Percentiles rank a stretch among this genome's conserved stretches.
phyloP scores from a whole-genome alignment of 37 sponge, comb jelly and placozoan species.

The Beroe ovata region DNA sequence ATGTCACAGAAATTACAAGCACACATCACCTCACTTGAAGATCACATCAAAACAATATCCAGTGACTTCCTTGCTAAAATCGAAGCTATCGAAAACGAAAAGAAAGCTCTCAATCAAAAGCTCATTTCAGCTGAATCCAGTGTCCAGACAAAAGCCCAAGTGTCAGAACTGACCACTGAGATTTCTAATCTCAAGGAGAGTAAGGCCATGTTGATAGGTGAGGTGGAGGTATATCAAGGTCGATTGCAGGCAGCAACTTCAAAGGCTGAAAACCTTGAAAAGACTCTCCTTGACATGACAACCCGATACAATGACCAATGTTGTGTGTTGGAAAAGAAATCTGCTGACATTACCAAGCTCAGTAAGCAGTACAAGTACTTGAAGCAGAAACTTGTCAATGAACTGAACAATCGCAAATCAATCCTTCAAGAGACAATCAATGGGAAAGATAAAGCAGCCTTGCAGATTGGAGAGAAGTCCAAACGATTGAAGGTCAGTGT shows the following conservation, averaged over 20 bases:
- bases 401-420: constrained; percentile 22
- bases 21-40: not conserved
- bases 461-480: constrained; percentile 30
- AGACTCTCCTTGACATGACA: not conserved
- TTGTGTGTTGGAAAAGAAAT: constrained; percentile 20
- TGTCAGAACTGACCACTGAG: not conserved
- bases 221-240: constrained; percentile 41
- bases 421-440: constrained; percentile 34
- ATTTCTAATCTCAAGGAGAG: not conserved
- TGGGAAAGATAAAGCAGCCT: constrained; percentile 19
- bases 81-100: not conserved
- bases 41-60: not conserved
- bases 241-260: constrained; percentile 8
- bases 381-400: constrained; percentile 43
- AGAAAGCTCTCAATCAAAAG: not conserved
- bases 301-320: constrained; percentile 35
- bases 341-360: constrained; percentile 21
- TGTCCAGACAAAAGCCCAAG: not conserved
- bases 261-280: constrained; percentile 22
- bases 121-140: not conserved
- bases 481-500: constrained; percentile 32
- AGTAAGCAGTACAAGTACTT: constrained; percentile 15
- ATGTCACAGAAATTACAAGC: not conserved
- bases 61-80: not conserved
- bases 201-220: not conserved